phyloP scores from a whole-genome alignment of 2,888 invertebrate species.

The Mesopsocus fuscifrons region DNA sequence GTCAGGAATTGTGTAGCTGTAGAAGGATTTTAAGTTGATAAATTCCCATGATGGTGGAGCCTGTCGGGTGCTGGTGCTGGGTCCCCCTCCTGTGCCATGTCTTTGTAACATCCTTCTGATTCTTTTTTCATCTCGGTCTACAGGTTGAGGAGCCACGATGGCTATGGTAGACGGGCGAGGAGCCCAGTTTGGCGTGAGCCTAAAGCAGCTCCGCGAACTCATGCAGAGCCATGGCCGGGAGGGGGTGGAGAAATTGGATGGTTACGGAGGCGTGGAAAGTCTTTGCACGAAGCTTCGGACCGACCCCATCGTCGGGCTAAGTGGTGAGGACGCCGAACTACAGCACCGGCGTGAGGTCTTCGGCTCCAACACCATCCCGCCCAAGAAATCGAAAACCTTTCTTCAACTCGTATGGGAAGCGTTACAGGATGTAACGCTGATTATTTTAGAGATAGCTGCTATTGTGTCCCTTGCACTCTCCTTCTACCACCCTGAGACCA shows the following conservation, averaged over 20 bases:
- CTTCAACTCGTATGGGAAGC: constrained; percentile 41
- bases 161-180: constrained; percentile 15
- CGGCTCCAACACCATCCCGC: constrained; percentile 41
- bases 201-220: constrained; percentile 35
- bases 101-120: background rate
- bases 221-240: constrained; percentile 40
- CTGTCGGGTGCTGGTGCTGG: background rate
- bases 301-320: constrained; percentile 34
- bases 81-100: background rate
- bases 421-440: constrained; percentile 40
- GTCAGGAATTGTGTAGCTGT: too few species aligned
- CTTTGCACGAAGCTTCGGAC: constrained; percentile 35
- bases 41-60: too few species aligned
- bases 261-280: constrained; percentile 31
- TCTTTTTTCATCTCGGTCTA: background rate
- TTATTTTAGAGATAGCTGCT: constrained; percentile 39
- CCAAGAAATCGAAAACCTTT: constrained; percentile 39
- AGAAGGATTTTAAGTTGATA: too few species aligned
- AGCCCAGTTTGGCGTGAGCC: constrained; percentile 28
- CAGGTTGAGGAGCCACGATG: constrained; percentile 8
- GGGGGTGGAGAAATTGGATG: constrained; percentile 29
- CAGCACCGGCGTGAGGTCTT: constrained; percentile 30
- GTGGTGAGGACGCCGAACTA: constrained; percentile 29
- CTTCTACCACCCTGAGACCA: constrained; percentile 18
- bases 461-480: constrained; percentile 37